A percentile compares a stretch with the other conserved stretches of the same genome.
Evolutionary conservation across 1,140 invertebrate genomes (phyloP).

Genomic region (Halesus radiatus): DNA sequence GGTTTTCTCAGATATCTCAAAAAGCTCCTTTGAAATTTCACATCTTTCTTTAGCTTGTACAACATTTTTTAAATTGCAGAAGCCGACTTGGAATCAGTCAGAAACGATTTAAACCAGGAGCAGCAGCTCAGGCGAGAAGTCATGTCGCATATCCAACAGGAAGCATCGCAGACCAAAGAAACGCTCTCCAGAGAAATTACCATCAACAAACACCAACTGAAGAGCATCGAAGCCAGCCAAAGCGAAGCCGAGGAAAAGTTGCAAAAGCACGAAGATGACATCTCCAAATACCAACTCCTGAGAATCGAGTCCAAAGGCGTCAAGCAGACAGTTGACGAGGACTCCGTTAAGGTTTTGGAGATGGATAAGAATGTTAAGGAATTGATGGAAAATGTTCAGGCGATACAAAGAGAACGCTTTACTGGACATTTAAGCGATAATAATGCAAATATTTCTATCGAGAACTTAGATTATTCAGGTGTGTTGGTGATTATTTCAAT

Average conservation of each 20-base stretch:
- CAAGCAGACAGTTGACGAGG: slow-evolving; percentile 45
- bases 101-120: slow-evolving; percentile 40
- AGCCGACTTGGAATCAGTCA: slow-evolving; percentile 43
- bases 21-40: too few relatives aligned
- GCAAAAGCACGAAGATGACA: slow-evolving; percentile 14
- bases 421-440: slow-evolving; percentile 15
- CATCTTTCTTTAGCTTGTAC: too few relatives aligned
- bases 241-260: slow-evolving; percentile 22
- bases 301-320: slow-evolving; percentile 39
- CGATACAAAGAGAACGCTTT: slow-evolving; percentile 21
- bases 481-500: background rate
- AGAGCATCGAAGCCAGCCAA: slow-evolving; percentile 21
- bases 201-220: slow-evolving; percentile 42
- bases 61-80: slow-evolving; percentile 38
- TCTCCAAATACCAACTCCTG: slow-evolving; percentile 46
- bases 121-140: slow-evolving; percentile 34
- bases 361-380: slow-evolving; percentile 42
- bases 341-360: slow-evolving; percentile 39
- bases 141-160: slow-evolving; percentile 35
- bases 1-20: too few relatives aligned
- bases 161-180: slow-evolving; percentile 31
- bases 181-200: slow-evolving; percentile 25
- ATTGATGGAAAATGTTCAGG: background rate
- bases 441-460: background rate
- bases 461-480: slow-evolving; percentile 15